Base-by-base conservation (phyloP, 2,888 invertebrate species). In the Diarsia mendica region DNA sequence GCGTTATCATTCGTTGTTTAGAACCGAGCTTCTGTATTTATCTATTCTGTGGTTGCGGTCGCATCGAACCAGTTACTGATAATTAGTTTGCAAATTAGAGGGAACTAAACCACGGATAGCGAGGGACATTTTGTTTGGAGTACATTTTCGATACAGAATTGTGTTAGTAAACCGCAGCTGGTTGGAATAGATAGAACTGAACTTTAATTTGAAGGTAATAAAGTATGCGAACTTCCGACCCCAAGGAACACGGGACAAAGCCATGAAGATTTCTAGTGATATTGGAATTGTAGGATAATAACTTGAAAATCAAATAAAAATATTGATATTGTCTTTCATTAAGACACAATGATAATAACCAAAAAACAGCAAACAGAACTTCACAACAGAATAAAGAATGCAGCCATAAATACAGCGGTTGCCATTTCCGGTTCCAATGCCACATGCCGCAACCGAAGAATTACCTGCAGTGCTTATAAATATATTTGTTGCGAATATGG, bases 51-150 rank as follows among this genome's bases (percentile, higher is more conserved):
- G 23, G 33, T 63, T 72, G 73, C 55, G 66, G 78, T 75, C 66
- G 51, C 65, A 60, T 69, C 48, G 67, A 75, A 79, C 81, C 58
- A 69, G 73, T 79, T 81, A 23, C 48, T 58, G 66, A 64, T 83
- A 80, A 83, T 85, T 83, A 72, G 69, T 73, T 76, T 74, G 67
- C 79, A 79, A 86, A 86, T 83, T 81, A 81, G 66, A 83, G 64
- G 46, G 70, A 70, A 74, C 74, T 44, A 49, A 72, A 67, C 69
- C 48, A 64, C 51, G 58, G 44, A 33, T 67, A 23, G 48, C 44
- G 33, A 73, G 20, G 10, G 49, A 53, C 15, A 48, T 61, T 83
- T 67, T 64, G 53, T 77, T 68, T 67, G 5, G 20, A 28, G 15
- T 60, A 53, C 2, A 44, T 18, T 75, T 71, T 46, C 4, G 11